A percentile compares a stretch with the other conserved stretches of the same genome.
phyloP scores from a whole-genome alignment of 1,140 invertebrate genomes.

The Campodea augens region DNA sequence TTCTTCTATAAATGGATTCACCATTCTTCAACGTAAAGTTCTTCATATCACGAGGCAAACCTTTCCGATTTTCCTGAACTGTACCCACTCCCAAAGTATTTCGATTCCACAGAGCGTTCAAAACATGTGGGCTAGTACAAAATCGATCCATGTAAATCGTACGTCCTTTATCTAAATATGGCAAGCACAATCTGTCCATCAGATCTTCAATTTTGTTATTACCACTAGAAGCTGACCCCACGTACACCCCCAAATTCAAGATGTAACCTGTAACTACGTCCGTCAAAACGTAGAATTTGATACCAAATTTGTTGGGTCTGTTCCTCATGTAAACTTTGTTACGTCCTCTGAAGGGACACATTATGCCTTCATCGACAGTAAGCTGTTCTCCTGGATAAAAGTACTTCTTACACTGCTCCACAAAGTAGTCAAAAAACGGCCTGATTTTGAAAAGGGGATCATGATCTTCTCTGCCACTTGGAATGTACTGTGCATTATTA shows the following conservation, averaged over 20 bases:
- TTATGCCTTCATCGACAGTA: background rate
- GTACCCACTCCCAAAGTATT: background rate
- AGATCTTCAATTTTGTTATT: background rate
- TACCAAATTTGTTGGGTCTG: background rate
- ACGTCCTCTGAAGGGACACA: background rate
- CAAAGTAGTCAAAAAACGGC: background rate
- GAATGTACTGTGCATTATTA: background rate
- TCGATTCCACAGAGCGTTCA: background rate
- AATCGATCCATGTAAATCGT: background rate
- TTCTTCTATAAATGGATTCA: background rate
- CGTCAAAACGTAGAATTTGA: background rate
- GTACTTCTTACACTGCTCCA: background rate
- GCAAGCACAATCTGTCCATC: background rate
- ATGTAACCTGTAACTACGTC: background rate
- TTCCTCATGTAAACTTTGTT: background rate
- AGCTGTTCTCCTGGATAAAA: background rate
- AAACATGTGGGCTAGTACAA: background rate
- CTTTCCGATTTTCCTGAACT: background rate
- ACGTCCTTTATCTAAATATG: background rate
- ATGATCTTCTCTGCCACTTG: background rate
- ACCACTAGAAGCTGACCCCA: background rate
- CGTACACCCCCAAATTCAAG: background rate
- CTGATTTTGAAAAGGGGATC: background rate
- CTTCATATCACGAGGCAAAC: background rate
- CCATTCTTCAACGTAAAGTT: background rate